Conservation (phyloP, 2,888 invertebrate genomes). For the Synanthedon vespiformis region DNA sequence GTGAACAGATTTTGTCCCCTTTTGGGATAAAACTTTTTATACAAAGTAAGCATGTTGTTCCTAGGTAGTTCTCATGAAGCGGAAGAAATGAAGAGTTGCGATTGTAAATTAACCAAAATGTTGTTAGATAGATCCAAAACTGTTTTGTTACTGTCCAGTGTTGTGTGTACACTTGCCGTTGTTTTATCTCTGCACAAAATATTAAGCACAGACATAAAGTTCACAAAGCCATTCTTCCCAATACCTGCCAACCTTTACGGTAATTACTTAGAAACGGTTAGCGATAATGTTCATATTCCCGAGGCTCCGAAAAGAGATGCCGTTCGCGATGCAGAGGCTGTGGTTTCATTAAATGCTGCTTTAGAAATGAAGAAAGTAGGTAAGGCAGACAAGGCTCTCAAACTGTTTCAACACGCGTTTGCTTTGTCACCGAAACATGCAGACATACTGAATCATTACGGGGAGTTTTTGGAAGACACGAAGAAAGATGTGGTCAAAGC, state of each 20-base stretch:
- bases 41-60: constrained; percentile 42
- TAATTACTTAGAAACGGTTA: constrained; percentile 43
- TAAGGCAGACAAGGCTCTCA: constrained; percentile 86
- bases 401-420: constrained; percentile 90
- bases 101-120: constrained; percentile 20
- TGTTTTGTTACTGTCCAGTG: constrained; percentile 51
- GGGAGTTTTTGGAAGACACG: constrained; percentile 90
- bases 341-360: constrained; percentile 87
- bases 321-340: constrained; percentile 75
- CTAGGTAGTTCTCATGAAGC: constrained; percentile 42
- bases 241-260: constrained; percentile 54
- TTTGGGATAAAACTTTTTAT: constrained; percentile 20
- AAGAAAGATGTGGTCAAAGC: constrained; percentile 88
- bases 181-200: constrained; percentile 51
- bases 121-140: constrained; percentile 55
- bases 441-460: constrained; percentile 91
- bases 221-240: constrained; percentile 51
- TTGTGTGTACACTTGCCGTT: constrained; percentile 53
- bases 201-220: constrained; percentile 45
- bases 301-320: constrained; percentile 25
- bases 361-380: constrained; percentile 85
- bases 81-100: constrained; percentile 42
- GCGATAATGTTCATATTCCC: constrained; percentile 25
- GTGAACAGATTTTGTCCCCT: constrained; percentile 28
- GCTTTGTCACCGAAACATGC: constrained; percentile 92